These are phyloP conservation scores for Eupithecia tripunctaria DNA, from an alignment of 2,888 invertebrate species.

Conservation along the genomic window DNA sequence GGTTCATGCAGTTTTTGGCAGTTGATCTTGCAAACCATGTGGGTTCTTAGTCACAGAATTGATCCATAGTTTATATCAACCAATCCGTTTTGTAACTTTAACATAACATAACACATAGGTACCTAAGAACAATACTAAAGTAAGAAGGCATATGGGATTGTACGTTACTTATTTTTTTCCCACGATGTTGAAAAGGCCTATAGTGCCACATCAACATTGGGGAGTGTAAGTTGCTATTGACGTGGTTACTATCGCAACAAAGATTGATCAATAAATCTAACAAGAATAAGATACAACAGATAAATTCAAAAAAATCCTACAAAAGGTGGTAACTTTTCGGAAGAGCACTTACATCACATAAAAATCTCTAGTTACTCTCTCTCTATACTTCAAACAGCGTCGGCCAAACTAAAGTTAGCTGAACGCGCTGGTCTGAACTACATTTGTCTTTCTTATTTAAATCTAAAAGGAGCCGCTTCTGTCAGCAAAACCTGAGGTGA, in stretches of 20 bases:
- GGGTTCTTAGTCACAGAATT: background rate
- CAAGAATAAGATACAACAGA: background rate
- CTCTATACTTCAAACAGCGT: background rate
- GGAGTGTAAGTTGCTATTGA: constrained; percentile 19
- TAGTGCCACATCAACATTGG: constrained; percentile 7
- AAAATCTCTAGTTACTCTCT: background rate
- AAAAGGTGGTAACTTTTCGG: background rate
- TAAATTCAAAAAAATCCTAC: background rate
- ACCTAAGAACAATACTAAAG: background rate
- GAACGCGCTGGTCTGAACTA: background rate
- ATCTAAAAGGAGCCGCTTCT: background rate
- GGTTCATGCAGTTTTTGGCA: background rate
- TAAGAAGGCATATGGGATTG: background rate
- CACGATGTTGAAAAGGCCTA: background rate
- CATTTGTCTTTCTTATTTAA: background rate
- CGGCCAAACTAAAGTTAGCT: background rate
- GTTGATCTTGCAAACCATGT: background rate
- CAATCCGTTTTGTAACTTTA: background rate
- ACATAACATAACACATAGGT: no score
- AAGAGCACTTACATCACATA: background rate
- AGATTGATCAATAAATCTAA: constrained; percentile 52
- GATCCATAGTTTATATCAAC: background rate
- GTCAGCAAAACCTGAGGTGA: background rate
- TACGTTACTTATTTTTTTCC: background rate
- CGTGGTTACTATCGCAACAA: constrained; percentile 54